These are phyloP conservation scores for Pinctada fucata DNA, from an alignment of 2,888 invertebrate genomes.

Conservation along the genomic window DNA sequence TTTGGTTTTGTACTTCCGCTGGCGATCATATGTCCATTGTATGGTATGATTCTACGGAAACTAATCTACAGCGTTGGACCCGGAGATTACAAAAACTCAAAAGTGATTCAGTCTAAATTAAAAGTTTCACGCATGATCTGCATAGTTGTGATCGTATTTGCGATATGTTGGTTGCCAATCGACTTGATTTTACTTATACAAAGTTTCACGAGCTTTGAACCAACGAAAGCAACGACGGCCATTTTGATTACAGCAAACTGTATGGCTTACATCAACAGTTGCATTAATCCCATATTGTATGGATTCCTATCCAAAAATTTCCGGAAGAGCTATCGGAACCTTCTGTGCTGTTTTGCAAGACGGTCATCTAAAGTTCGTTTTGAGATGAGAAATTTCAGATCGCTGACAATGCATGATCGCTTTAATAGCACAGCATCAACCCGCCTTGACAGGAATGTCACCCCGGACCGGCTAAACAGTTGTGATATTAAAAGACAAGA, in stretches of 20 bases:
- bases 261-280: constrained; percentile 90
- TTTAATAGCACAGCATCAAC: neutral
- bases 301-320: constrained; percentile 94
- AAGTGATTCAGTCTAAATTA: constrained; percentile 88
- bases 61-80: constrained; percentile 86
- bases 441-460: neutral
- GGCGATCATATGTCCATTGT: constrained; percentile 88
- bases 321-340: constrained; percentile 86
- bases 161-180: constrained; percentile 93
- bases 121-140: constrained; percentile 92
- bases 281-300: constrained; percentile 93
- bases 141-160: constrained; percentile 91
- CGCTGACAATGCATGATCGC: neutral
- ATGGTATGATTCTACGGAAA: constrained; percentile 89
- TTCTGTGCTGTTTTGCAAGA: neutral
- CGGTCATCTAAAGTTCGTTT: neutral
- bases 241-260: constrained; percentile 56
- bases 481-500: too few species aligned
- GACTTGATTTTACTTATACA: constrained; percentile 84
- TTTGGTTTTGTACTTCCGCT: constrained; percentile 91
- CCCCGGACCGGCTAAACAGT: too few species aligned
- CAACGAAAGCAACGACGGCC: constrained; percentile 79
- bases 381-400: neutral
- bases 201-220: constrained; percentile 84
- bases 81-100: constrained; percentile 81